Conservation (phyloP, 2,797 vertebrate species). For the Hydrophis major region DNA sequence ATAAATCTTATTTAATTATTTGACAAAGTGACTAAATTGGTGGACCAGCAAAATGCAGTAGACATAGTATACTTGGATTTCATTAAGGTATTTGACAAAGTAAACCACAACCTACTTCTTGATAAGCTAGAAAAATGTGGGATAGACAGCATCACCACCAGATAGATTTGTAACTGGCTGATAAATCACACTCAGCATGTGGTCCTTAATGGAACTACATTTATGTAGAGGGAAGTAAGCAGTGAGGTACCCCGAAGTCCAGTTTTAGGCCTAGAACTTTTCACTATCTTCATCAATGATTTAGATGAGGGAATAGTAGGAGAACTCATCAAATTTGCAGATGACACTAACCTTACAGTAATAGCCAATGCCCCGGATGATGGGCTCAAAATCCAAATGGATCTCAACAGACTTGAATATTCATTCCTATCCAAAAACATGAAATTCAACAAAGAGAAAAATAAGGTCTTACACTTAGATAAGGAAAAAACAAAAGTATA, state of each 20-base stretch:
- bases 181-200: no score
- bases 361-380: background rate
- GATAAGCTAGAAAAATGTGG: no score
- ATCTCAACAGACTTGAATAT: background rate
- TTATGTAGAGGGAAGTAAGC: background rate
- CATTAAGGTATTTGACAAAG: no score
- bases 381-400: background rate
- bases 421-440: background rate
- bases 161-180: no score
- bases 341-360: background rate
- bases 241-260: background rate
- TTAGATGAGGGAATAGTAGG: background rate
- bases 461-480: background rate
- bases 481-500: background rate
- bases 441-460: background rate
- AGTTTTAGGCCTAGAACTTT: background rate
- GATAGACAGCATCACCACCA: no score
- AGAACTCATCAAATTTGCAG: background rate
- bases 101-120: no score
- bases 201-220: background rate
- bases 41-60: no score
- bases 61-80: no score
- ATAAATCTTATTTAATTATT: background rate
- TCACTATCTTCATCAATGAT: background rate
- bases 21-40: no score